Evolutionary conservation across 2,888 invertebrate genomes (phyloP).

Genomic region (Aporophyla lueneburgensis): DNA sequence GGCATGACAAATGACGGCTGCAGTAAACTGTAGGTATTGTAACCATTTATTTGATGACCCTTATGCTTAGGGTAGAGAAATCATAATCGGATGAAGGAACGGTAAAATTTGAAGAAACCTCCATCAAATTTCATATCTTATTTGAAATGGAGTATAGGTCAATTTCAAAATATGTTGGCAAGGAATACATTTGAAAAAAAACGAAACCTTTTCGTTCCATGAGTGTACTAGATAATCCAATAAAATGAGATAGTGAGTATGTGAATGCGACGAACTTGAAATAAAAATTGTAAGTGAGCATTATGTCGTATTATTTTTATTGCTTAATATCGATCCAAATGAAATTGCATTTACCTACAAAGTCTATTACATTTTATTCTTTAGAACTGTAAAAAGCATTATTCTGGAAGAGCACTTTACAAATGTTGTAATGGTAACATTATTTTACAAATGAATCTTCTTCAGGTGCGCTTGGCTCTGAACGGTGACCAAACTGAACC

Average conservation of each 20-base stretch:
- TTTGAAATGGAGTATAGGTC: not conserved
- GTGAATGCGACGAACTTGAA: not conserved
- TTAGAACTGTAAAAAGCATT: not conserved
- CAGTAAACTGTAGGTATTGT: no score
- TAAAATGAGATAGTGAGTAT: slow-evolving; percentile 1
- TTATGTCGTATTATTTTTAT: slow-evolving; percentile 28
- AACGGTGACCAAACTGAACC: not conserved
- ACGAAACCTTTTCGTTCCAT: not conserved
- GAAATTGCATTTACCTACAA: slow-evolving; percentile 1
- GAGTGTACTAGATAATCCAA: not conserved
- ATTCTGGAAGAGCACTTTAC: not conserved
- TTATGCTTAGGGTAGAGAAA: no score
- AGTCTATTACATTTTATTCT: not conserved
- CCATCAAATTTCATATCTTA: no score
- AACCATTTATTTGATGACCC: no score
- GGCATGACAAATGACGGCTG: no score
- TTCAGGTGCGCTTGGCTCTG: not conserved
- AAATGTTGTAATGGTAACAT: not conserved
- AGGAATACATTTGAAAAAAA: not conserved
- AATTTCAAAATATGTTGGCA: not conserved
- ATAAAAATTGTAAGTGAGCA: slow-evolving; percentile 1
- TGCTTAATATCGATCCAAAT: not conserved
- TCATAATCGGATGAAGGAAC: no score
- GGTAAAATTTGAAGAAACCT: no score
- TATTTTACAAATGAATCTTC: not conserved